Evolutionary conservation across 2,888 invertebrate genomes (phyloP), one percentile per base, ranked within the genome.

Genomic region (Ichneumon xanthorius): DNA sequence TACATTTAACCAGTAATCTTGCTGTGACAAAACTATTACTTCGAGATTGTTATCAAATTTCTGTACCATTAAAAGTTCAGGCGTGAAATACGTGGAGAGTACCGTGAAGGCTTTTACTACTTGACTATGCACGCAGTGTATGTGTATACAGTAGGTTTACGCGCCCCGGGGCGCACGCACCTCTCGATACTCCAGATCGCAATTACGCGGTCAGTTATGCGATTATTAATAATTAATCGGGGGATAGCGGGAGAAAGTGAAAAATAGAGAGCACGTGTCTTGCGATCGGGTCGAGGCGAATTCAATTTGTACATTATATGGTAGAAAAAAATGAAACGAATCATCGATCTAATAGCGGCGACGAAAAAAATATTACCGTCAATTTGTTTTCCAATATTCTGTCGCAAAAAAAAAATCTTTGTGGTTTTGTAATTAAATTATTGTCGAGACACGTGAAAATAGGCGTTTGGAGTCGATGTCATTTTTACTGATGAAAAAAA

Each of bases 171-270:
- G 77, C 80, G 68, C 67, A 68, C 55, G 37, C 19, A 30, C 45
- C 63, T 33, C 33, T 63, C 63, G 61, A 22, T 61, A 61, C 26
- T 61, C 26, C 30, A 5, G 14, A 61, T 61, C 61, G 33, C 33
- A 71, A 26, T 33, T 48, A 50, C 65, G 76, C 53, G 37, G 22
- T 63, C 65, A 37, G 65, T 65, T 80, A 80, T 82, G 77, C 80
- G 84, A 68, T 84, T 80, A 84, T 79, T 82, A 80, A 77, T 77
- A 68, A 82, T 85, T 82, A 68, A 77, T 77, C 67, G 63, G 73
- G 61, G 77, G 22, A 40, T 9, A 11, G 40, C 9, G 11, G 40
- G 40, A 40, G 40, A 40, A 40, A 40, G 11, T 40, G 40, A 40
- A 40, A 55, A 70, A 76, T 55, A 30, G 65, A 40, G 37, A 30